Evolutionary conservation across 2,113 vertebrate genomes (phyloP), one percentile per base, ranked within the genome.

Genomic region (Pungitius pungitius): DNA sequence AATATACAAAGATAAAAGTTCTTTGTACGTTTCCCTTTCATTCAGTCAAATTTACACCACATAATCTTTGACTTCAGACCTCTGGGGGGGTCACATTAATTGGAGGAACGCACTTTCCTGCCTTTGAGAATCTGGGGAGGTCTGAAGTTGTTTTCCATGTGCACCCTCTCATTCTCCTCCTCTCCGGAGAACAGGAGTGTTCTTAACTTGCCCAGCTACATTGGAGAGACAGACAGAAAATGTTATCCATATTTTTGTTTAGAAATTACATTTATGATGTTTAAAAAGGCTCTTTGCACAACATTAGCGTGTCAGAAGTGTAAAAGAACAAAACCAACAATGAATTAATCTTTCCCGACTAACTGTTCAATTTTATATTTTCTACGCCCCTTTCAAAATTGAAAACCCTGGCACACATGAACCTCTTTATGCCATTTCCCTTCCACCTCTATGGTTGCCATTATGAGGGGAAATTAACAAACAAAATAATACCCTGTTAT

Each of bases 141-240:
- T 7, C 98, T 95, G 73, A 96, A 99, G 82, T 99, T 99, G 90
- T 99, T 96, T 81, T 97, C 96, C 98, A 99, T 98, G 54, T 92
- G 95, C 24, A 91, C 89, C 87, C 92, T 94, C 87, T 96, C 91
- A 4, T 96, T 94, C 1, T 96, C 96, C 17, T 94, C 93, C 85
- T 98, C 97, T 15, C 83, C 83, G 0, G 85, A 95, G 86, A 96
- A 96, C 62, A 95, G 92, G 2, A 99, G 93, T 86, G 92, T 95
- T 73, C 97, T 90, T 73, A 99, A 98, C 82, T 96, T 97, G 71
- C 95, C 95, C 94, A 99, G 92, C 97, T 99, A 88, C 56, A 81
- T 86, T 43, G 45, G 6, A 82, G 22, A 58, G 45, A 73, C 18
- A 62, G 39, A 80, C 7, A 69, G 15, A 51, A 2, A 22, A 3